Evolutionary conservation across 2,888 invertebrate species (phyloP), one percentile per base, ranked within the genome.

Genomic region (Fragum fragum): DNA sequence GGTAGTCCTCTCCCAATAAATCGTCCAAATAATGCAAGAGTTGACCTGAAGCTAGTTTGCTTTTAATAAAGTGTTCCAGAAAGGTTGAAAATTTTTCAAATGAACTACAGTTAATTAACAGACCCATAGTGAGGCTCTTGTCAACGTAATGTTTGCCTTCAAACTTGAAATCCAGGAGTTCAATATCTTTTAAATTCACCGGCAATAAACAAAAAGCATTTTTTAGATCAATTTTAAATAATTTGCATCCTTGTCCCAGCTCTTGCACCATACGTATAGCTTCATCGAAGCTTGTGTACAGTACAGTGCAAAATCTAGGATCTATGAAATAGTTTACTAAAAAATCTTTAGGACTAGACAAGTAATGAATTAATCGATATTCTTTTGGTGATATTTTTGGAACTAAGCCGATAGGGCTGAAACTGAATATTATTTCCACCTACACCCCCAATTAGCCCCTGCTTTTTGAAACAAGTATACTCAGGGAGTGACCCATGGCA

Each of bases 41-140:
- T n/a, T n/a, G 32, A 28, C 39, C 59, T 7, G 47, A 42, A 2
- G 55, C 6, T 57, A 55, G 23, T 29, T 32, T 81, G 2, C 26
- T 59, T 42, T 77, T 73, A 6, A 82, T 52, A 9, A 6, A 7
- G 61, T 63, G 73, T 39, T 82, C 80, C 23, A 84, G 39, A 66
- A 87, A 87, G 14, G 75, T 53, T 21, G 83, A 29, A 75, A 83
- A 86, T 68, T 70, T 68, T 42, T 68, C 68, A 16, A 83, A 86
- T 1, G 55, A 14, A 26, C 57, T 39, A 69, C 79, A 81, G 1
- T 61, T 72, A 26, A 81, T 61, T 1, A 61, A 73, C n/a, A 59
- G 55, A 3, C 79, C 83, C 28, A 86, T 68, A 29, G 83, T 72
- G 5, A 85, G 32, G 16, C 63, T 53, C 53, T 80, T 79, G 52